Conservation (phyloP, 2,888 invertebrate species). For the Catocala sponsa region DNA sequence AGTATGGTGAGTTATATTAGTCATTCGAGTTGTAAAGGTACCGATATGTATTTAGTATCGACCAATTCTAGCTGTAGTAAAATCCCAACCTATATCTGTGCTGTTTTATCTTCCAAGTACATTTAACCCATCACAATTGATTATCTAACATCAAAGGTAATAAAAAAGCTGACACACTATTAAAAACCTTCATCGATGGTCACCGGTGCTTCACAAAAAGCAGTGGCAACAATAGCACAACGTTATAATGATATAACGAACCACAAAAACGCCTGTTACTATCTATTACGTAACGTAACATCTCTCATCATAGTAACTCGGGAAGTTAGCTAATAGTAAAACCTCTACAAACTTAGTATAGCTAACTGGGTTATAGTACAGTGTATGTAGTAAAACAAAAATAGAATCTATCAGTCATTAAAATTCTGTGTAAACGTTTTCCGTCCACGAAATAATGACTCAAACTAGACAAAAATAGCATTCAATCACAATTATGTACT, state of each 20-base stretch:
- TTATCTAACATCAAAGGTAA: slow-evolving; percentile 6
- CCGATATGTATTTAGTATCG: too few relatives aligned
- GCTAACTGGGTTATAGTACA: neutral
- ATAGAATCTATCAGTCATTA: too few relatives aligned
- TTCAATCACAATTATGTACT: too few relatives aligned
- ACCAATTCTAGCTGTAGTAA: too few relatives aligned
- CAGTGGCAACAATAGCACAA: slow-evolving; percentile 23
- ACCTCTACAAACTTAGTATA: slow-evolving; percentile 6
- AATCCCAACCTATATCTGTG: too few relatives aligned
- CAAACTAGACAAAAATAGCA: too few relatives aligned
- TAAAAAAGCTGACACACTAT: slow-evolving; percentile 16
- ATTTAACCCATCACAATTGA: neutral
- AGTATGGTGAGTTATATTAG: too few relatives aligned
- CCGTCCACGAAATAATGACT: too few relatives aligned
- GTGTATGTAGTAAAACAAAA: too few relatives aligned
- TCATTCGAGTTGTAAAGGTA: too few relatives aligned
- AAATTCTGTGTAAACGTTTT: too few relatives aligned
- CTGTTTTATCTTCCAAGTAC: too few relatives aligned
- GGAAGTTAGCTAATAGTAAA: slow-evolving; percentile 35
- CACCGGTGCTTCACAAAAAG: slow-evolving; percentile 25
- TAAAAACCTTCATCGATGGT: slow-evolving; percentile 22
- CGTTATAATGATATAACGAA: slow-evolving; percentile 39
- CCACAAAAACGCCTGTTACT: slow-evolving; percentile 38
- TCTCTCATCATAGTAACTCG: slow-evolving; percentile 39
- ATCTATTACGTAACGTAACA: slow-evolving; percentile 45